Conservation (phyloP, 1,140 invertebrate species). For the Melanaphis sacchari region DNA sequence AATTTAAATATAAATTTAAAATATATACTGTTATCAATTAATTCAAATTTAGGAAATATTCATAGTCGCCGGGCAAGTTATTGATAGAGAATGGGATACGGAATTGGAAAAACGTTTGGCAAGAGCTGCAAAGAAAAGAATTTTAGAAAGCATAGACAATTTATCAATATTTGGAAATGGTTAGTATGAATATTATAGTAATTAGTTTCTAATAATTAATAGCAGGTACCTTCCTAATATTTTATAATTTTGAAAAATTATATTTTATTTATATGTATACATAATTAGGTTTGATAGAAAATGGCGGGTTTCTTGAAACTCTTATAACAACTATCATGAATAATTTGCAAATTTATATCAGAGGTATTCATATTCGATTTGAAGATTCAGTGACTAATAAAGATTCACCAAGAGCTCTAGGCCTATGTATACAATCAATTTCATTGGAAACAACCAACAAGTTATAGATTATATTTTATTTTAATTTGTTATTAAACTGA, state of each 20-base stretch:
- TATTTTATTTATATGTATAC: background rate
- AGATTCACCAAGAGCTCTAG: constrained; percentile 74
- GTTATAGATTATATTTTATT: constrained; percentile 64
- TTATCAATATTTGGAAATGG: constrained; percentile 64
- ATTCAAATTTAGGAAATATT: constrained; percentile 71
- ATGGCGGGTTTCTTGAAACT: constrained; percentile 72
- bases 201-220: background rate
- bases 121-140: constrained; percentile 75
- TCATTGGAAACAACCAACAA: constrained; percentile 83
- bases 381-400: constrained; percentile 77
- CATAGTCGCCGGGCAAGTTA: constrained; percentile 77
- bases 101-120: constrained; percentile 76
- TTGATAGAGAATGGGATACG: constrained; percentile 73
- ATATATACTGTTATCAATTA: background rate
- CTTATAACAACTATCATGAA: constrained; percentile 78
- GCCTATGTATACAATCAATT: constrained; percentile 80
- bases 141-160: constrained; percentile 67
- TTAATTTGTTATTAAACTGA: background rate
- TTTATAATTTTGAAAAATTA: background rate
- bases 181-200: constrained; percentile 59
- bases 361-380: constrained; percentile 83
- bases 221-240: background rate
- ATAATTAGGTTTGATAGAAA: constrained; percentile 59
- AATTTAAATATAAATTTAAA: background rate
- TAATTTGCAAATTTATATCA: constrained; percentile 81